Base-by-base conservation (phyloP, 2,113 vertebrate species). In the Lamprotornis superbus region DNA sequence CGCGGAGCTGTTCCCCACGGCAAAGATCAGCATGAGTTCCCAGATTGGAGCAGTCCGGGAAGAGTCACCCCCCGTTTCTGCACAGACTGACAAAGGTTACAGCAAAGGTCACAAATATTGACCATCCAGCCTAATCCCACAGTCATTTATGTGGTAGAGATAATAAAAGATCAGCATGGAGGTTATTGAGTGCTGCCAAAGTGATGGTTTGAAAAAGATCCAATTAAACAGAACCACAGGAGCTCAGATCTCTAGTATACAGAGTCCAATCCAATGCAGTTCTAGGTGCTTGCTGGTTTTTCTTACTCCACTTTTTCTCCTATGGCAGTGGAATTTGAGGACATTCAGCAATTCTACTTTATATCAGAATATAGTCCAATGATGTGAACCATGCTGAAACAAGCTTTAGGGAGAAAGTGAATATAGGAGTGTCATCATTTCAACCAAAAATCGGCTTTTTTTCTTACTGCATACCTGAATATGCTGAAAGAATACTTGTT, bases 11-110 rank as follows among this genome's bases (percentile, higher is more conserved):
- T 9, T 83, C 8, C 23, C 22, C 13, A 1, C 16, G 7, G 76
- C 5, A 30, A 8, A 0, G 1, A 10, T 35, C 5, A 0, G 33
- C 9, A 19, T 2, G 53, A 11, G 22, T 1, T 50, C 46, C 19
- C 2, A 1, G 18, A 8, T 5, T 16, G 55, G 16, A 28, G 64
- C 5, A 14, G 22, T 5, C 0, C 0, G 12, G 35, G 20, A 46
- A 40, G 17, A 4, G 17, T 28, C 53, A 15, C 6, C 42, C 12
- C 30, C 5, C 1, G 1, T 61, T 56, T 27, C 56, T 42, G 28
- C 6, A 3, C 3, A 5, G 31, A 3, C 16, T 35, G n/a, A 15
- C 35, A 42, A 33, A 71, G 79, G 50, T 18, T 10, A 39, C 31
- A 35, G 79, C 67, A 75, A 47, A 75, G 60, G 30, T 33, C 2